Percentiles rank a stretch among this genome's conserved stretches.
phyloP scores from a whole-genome alignment of 2,113 vertebrate species.

The Xerus inauris region DNA sequence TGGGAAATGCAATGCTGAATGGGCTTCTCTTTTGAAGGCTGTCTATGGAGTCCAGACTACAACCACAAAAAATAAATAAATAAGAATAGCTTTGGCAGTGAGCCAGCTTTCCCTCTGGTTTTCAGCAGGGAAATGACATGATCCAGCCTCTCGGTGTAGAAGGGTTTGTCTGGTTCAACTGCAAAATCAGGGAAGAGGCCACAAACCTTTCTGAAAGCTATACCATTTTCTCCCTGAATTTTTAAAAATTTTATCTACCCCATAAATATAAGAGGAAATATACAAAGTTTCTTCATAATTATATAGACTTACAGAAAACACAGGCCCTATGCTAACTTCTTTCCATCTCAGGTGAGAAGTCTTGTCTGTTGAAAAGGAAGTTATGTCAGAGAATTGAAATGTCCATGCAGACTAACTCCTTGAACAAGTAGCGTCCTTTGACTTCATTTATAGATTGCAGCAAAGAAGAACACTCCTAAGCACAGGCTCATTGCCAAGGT shows the following conservation, averaged over 20 bases:
- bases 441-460: not conserved
- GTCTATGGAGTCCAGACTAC: not conserved
- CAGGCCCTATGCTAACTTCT: not conserved
- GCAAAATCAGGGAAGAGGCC: not conserved
- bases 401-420: not conserved
- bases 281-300: not conserved
- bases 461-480: not conserved
- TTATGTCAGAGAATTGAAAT: not conserved
- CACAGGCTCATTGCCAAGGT: not conserved
- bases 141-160: not conserved
- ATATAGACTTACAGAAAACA: not conserved
- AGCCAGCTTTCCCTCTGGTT: not conserved
- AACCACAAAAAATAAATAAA: not conserved
- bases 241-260: not conserved
- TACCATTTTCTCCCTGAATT: not conserved
- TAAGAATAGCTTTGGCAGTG: not conserved
- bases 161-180: not conserved
- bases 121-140: not conserved
- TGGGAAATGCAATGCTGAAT: not conserved
- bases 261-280: not conserved
- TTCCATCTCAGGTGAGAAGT: not conserved
- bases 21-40: not conserved
- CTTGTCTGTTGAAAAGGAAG: not conserved
- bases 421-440: not conserved
- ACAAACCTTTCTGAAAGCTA: not conserved